phyloP scores from a whole-genome alignment of 2,797 vertebrate genomes.

The Amphiprion clarkii region DNA sequence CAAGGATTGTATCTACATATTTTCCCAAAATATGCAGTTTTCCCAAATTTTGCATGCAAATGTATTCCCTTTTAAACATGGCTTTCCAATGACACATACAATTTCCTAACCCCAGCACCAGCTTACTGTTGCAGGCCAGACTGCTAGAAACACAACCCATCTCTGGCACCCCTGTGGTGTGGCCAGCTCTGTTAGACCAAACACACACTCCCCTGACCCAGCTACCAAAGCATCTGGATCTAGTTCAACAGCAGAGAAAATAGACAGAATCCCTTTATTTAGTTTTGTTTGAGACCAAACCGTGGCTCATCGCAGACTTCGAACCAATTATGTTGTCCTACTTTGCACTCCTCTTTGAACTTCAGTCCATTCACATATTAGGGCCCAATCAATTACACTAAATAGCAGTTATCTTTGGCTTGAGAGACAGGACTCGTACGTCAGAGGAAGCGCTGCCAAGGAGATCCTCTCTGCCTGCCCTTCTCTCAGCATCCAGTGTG shows the following conservation, averaged over 20 bases:
- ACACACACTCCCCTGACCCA: constrained; percentile 48
- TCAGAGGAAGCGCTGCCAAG: constrained; percentile 72
- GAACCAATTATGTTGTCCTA: constrained; percentile 48
- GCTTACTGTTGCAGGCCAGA: constrained; percentile 45
- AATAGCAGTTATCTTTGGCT: constrained; percentile 70
- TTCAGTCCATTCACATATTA: constrained; percentile 44
- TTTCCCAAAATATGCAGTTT: not conserved
- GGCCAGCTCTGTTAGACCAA: constrained; percentile 44
- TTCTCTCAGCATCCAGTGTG: constrained; percentile 72
- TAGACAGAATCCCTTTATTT: constrained; percentile 25
- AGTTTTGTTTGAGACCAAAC: constrained; percentile 44
- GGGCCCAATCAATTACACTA: constrained; percentile 56
- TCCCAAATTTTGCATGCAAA: constrained; percentile 4
- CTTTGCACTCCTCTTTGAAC: constrained; percentile 54
- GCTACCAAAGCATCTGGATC: constrained; percentile 59
- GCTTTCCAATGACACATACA: not conserved
- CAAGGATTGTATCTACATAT: not conserved
- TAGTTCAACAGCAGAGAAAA: constrained; percentile 42
- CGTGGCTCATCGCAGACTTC: constrained; percentile 16
- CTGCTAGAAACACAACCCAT: constrained; percentile 54
- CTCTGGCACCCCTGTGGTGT: constrained; percentile 46
- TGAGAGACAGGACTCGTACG: constrained; percentile 57
- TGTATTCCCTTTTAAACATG: not conserved
- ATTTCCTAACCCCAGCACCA: constrained; percentile 38
- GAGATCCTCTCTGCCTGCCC: constrained; percentile 70